Evolutionary conservation across 2,113 vertebrate genomes (phyloP).

Genomic region (Burhinus bistriatus): DNA sequence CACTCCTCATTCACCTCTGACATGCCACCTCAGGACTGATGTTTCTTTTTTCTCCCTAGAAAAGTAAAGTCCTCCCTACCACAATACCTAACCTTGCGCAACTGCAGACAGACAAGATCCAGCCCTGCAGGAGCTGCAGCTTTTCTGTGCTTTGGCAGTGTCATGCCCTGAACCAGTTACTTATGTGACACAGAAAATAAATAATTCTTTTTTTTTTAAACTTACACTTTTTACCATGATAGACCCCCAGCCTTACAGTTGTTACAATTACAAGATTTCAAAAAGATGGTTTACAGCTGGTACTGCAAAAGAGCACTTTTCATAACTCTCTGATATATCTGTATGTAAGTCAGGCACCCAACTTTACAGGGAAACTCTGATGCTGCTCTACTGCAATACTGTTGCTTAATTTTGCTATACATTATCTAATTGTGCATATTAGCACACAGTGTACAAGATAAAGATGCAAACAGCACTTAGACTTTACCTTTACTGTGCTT

Average conservation of each 20-base stretch:
- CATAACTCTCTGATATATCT: background rate
- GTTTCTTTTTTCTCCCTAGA: background rate
- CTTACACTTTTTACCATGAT: background rate
- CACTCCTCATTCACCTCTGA: background rate
- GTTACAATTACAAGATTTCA: background rate
- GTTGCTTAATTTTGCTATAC: background rate
- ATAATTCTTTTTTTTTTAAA: background rate
- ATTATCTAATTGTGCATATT: background rate
- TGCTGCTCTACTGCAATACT: background rate
- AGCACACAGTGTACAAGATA: background rate
- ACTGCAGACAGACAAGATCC: background rate
- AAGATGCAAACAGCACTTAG: background rate
- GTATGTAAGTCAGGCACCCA: background rate
- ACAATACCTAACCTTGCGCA: background rate
- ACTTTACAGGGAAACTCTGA: background rate
- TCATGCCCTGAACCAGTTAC: background rate
- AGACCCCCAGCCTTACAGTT: background rate
- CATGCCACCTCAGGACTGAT: background rate
- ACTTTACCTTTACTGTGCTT: background rate
- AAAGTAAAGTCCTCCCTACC: background rate
- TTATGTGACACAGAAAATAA: background rate
- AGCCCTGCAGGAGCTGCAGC: background rate
- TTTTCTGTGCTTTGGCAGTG: background rate
- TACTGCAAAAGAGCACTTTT: background rate
- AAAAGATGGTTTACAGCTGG: background rate